Evolutionary conservation across 2,797 vertebrate species (phyloP), one percentile per base, ranked within the genome.

Genomic region (Sandelia bainsii): DNA sequence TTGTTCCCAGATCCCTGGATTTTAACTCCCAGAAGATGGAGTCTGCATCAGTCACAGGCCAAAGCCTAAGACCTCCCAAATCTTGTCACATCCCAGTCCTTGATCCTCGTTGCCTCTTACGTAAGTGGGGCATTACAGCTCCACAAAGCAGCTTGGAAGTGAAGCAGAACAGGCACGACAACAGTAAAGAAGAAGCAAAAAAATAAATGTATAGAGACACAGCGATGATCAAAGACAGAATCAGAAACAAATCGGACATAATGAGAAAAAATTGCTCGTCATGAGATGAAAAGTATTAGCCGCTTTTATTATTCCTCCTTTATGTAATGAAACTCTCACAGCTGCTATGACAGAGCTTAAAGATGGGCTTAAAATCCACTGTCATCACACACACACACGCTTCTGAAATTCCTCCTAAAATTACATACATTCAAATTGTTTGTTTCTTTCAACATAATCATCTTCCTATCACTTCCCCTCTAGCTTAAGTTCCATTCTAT

Each of bases 11-110:
- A 79, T 70, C 53, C 12, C 25, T 40, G 61, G 58, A 79, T 80
- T 69, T 72, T 16, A 72, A 75, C 51, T 75, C 67, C 52, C 66
- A 27, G 45, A 61, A 37, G 0, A 62, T 20, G 5, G 16, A 0
- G 34, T 76, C 44, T 69, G 57, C n/a, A 51, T 60, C 69, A 63
- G 61, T 34, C 9, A 22, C 23, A 48, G 32, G 34, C 62, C 42
- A 66, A 67, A 64, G 60, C 64, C 57, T 22, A 40, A 85, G 70
- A 89, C 63, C 84, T 81, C 56, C 68, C 49, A 87, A 81, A 90
- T 77, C 77, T 79, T 27, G 66, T 72, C 74, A 72, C 48, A 80
- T 78, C 53, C 63, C 23, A 42, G 71, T 80, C 57, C 52, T 53
- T 9, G 7, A 51, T 69, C 56, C 64, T 50, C 3, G 5, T 40